phyloP scores from a whole-genome alignment of 1,140 invertebrate genomes.

The Gryllus bimaculatus region DNA sequence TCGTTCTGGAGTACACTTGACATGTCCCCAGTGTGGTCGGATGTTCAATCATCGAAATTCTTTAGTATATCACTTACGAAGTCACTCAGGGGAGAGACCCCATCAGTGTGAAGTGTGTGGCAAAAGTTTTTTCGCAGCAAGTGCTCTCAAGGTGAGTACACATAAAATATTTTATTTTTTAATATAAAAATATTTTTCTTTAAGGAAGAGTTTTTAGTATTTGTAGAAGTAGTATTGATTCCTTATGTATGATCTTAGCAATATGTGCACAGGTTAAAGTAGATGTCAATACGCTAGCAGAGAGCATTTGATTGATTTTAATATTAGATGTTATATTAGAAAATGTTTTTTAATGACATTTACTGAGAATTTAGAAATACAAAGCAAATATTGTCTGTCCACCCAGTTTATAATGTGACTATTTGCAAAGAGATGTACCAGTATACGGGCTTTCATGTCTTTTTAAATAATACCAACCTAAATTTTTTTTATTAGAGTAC shows the following conservation, averaged over 20 bases:
- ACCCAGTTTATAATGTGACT: too few species aligned
- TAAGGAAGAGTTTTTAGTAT: not conserved
- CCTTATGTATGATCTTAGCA: not conserved
- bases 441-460: too few species aligned
- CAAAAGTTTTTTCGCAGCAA: conserved; percentile 69
- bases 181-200: not conserved
- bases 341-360: too few species aligned
- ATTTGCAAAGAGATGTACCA: too few species aligned
- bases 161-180: conserved; percentile 7
- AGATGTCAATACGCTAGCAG: too few species aligned
- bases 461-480: too few species aligned
- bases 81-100: conserved; percentile 65
- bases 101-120: conserved; percentile 73
- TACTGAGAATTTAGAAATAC: too few species aligned
- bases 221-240: not conserved
- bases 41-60: conserved; percentile 75
- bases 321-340: too few species aligned
- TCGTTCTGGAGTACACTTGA: conserved; percentile 29
- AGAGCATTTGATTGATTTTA: too few species aligned
- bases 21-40: conserved; percentile 59
- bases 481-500: too few species aligned
- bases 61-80: conserved; percentile 70
- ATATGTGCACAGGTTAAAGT: too few species aligned
- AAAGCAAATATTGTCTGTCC: too few species aligned
- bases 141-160: conserved; percentile 57